Conservation (phyloP, 1,140 invertebrate species). For the Delia radicum region DNA sequence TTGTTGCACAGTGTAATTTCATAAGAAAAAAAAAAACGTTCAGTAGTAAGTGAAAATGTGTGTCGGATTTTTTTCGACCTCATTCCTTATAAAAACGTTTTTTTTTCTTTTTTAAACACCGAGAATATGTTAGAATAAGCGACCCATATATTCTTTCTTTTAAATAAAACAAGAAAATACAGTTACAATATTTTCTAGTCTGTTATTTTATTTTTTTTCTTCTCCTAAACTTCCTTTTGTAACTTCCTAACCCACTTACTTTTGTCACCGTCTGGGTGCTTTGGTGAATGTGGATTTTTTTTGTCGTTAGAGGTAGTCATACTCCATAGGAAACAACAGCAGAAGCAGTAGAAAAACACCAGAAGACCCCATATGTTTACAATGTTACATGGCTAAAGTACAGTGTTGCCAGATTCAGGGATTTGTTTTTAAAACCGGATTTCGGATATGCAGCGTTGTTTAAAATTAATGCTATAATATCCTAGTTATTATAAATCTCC, state of each 20-base stretch:
- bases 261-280: neutral
- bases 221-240: neutral
- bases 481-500: too few relatives aligned
- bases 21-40: too few relatives aligned
- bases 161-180: neutral
- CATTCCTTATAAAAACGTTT: too few relatives aligned
- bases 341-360: neutral
- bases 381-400: neutral
- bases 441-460: too few relatives aligned
- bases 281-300: neutral
- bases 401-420: too few relatives aligned
- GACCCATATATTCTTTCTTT: neutral
- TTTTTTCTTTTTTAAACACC: neutral
- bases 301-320: neutral
- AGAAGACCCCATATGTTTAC: neutral
- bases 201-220: neutral
- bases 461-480: too few relatives aligned
- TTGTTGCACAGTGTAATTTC: too few relatives aligned
- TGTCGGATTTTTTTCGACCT: too few relatives aligned
- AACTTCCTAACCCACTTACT: neutral
- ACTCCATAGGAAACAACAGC: neutral
- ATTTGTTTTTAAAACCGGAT: too few relatives aligned
- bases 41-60: too few relatives aligned
- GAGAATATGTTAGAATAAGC: neutral
- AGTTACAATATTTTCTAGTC: neutral